Evolutionary conservation across 1,140 invertebrate species (phyloP).

Genomic region (Polypedilum vanderplanki): DNA sequence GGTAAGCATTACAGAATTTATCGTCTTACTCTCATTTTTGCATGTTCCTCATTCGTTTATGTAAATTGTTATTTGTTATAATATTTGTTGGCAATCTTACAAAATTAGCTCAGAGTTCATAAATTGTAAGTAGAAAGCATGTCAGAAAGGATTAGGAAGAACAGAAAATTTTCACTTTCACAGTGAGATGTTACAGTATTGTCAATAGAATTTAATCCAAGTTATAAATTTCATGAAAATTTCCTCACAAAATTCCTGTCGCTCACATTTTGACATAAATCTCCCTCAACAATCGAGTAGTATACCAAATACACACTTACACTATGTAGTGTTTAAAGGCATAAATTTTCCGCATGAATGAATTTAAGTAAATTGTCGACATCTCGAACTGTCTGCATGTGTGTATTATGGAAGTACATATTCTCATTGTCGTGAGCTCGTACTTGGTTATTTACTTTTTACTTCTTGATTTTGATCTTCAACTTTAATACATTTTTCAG

Average conservation of each 20-base stretch:
- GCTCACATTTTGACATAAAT: neutral
- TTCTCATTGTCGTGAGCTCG: neutral
- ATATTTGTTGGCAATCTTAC: no score
- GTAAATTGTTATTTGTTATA: no score
- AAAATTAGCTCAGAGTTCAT: no score
- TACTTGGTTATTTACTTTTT: neutral
- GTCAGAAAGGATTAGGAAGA: no score
- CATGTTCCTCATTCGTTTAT: no score
- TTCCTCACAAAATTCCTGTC: neutral
- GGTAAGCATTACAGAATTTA: no score
- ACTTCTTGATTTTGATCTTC: conserved; percentile 18
- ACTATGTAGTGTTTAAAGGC: neutral
- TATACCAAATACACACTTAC: no score
- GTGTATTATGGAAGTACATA: conserved; percentile 12
- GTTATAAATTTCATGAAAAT: neutral
- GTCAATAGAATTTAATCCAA: neutral
- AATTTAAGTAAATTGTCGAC: conserved; percentile 4
- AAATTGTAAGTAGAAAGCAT: no score
- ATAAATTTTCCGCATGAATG: conserved; percentile 13
- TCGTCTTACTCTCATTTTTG: no score
- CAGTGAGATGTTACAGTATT: neutral
- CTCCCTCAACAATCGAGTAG: neutral
- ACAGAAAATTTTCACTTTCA: no score
- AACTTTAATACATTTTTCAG: neutral
- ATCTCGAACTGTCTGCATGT: neutral